phyloP scores from a whole-genome alignment of 1,140 invertebrate genomes.

The Polypedilum vanderplanki region DNA sequence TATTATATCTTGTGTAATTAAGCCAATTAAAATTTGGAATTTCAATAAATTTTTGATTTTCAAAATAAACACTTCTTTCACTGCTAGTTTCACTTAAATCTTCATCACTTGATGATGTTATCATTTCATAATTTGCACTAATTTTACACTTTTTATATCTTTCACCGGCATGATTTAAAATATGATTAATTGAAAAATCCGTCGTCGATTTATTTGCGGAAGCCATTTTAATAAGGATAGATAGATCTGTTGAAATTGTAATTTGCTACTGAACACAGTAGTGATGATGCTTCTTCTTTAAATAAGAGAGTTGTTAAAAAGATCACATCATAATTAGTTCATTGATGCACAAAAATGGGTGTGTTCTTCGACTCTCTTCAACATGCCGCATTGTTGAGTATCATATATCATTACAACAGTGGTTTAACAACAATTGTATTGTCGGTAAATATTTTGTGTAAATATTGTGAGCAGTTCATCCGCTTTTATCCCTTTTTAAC shows the following conservation, averaged over 20 bases:
- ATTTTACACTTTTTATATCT: slow-evolving; percentile 39
- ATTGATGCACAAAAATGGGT: slow-evolving; percentile 41
- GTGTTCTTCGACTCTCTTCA: slow-evolving; percentile 34
- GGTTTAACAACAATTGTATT: not conserved
- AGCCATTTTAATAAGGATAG: not conserved
- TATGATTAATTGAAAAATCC: slow-evolving; percentile 50
- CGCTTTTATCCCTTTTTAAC: not conserved
- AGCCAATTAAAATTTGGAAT: slow-evolving; percentile 51
- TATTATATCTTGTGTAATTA: slow-evolving; percentile 64
- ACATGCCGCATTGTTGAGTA: slow-evolving; percentile 30
- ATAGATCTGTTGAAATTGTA: slow-evolving; percentile 28
- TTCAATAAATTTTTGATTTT: slow-evolving; percentile 2
- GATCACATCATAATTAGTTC: slow-evolving; percentile 33
- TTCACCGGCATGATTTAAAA: slow-evolving; percentile 46
- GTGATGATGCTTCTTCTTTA: slow-evolving; percentile 36
- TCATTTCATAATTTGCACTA: slow-evolving; percentile 31
- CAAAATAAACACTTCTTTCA: not conserved
- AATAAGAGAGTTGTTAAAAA: slow-evolving; percentile 29
- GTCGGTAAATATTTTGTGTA: slow-evolving; percentile 21
- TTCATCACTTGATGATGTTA: slow-evolving; percentile 27
- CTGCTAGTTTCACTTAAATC: slow-evolving; percentile 8
- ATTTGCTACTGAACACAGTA: slow-evolving; percentile 36
- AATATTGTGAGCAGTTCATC: slow-evolving; percentile 20
- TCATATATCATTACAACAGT: not conserved
- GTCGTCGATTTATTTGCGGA: slow-evolving; percentile 32